phyloP scores from a whole-genome alignment of 2,797 vertebrate species.

The Pseudomugil tenellus region DNA sequence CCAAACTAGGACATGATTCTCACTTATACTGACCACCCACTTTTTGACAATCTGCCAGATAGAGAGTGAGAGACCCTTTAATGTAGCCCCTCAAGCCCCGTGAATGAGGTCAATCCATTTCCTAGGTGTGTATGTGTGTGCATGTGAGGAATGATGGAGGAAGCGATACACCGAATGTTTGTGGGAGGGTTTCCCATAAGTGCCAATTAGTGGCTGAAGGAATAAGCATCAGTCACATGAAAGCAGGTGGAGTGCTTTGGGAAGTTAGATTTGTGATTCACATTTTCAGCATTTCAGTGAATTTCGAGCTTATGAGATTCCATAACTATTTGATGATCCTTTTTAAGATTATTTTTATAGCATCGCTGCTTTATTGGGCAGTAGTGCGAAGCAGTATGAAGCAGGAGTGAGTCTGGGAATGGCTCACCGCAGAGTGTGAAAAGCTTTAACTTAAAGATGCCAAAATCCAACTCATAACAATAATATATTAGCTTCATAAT shows the following conservation, averaged over 20 bases:
- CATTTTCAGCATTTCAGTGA: conserved; percentile 51
- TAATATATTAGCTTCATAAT: conserved; percentile 59
- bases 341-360: conserved; percentile 66
- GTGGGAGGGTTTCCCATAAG: conserved; percentile 67
- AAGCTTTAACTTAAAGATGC: conserved; percentile 50
- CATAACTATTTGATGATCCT: conserved; percentile 67
- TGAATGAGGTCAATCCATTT: conserved; percentile 77
- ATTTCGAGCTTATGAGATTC: conserved; percentile 58
- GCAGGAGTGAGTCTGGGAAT: conserved; percentile 41
- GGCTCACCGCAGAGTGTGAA: conserved; percentile 42
- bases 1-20: conserved; percentile 80
- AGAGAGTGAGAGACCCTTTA: conserved; percentile 72
- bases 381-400: conserved; percentile 40
- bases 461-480: conserved; percentile 54
- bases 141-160: conserved; percentile 43
- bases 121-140: conserved; percentile 46
- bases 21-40: conserved; percentile 77
- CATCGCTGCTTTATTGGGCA: conserved; percentile 57
- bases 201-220: conserved; percentile 69
- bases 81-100: conserved; percentile 64
- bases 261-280: conserved; percentile 50
- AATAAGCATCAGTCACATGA: conserved; percentile 56
- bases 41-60: conserved; percentile 71
- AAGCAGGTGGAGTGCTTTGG: conserved; percentile 56
- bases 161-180: conserved; percentile 16